phyloP scores from a whole-genome alignment of 2,797 vertebrate genomes.

The Apogon hyalosoma region DNA sequence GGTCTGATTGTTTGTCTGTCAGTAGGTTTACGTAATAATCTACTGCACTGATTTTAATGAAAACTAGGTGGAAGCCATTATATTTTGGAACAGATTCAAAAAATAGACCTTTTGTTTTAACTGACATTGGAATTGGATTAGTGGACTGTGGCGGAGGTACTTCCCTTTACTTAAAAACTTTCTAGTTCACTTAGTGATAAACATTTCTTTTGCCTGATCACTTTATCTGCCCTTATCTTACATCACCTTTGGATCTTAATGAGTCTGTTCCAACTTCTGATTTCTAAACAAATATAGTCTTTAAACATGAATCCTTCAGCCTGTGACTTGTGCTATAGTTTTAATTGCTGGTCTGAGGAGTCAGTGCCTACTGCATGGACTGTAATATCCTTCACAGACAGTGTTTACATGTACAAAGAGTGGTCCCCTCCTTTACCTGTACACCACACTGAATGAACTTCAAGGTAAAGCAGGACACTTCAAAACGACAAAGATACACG shows the following conservation, averaged over 20 bases:
- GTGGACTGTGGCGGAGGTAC: too few relatives aligned
- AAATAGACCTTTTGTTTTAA: too few relatives aligned
- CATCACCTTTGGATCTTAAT: not conserved
- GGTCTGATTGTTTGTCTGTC: too few relatives aligned
- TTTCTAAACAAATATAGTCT: not conserved
- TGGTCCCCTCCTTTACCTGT: conserved; percentile 28
- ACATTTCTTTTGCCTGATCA: not conserved
- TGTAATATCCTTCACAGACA: conserved; percentile 17
- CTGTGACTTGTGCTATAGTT: conserved; percentile 62
- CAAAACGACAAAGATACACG: conserved; percentile 43
- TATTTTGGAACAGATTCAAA: too few relatives aligned
- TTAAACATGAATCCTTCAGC: conserved; percentile 45
- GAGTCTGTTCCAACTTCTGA: not conserved
- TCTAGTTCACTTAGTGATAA: not conserved
- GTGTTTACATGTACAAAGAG: conserved; percentile 16
- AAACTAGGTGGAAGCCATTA: too few relatives aligned
- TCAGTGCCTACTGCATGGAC: conserved; percentile 32
- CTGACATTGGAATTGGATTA: too few relatives aligned
- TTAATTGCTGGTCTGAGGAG: conserved; percentile 64
- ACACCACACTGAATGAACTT: conserved; percentile 26
- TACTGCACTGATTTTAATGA: too few relatives aligned
- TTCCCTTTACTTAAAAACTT: too few relatives aligned
- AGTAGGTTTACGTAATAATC: too few relatives aligned
- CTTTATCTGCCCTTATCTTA: conserved; percentile 17
- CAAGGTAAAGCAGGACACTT: conserved; percentile 49